Base-by-base conservation (phyloP, 2,888 invertebrate species). In the Acleris sparsana region DNA sequence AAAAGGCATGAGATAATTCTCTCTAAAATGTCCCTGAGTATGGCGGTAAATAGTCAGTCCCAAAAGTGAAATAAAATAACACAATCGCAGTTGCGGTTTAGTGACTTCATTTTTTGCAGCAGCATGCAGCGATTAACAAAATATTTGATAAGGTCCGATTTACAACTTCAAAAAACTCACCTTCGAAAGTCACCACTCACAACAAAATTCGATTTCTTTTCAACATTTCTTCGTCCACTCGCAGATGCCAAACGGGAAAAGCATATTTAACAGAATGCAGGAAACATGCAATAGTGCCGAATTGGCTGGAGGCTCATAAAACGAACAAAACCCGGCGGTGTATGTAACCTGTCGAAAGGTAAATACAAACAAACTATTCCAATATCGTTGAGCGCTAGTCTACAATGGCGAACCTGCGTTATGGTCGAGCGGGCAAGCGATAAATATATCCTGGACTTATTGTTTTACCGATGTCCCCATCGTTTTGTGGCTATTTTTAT, bases 331-430 rank as follows among this genome's bases (percentile, higher is more conserved):
- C 77, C 72, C 67, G 61, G 72, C 67, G 61, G 73, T 79, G 73
- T 72, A 72, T 72, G 52, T 63, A 51, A 67, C 59, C 64, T 69
- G 60, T 68, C 72, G 82, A 79, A 82, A 83, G 76, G 84, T 84
- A 86, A 87, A 86, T 73, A 85, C 79, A 82, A 83, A 85, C 82
- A 84, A 63, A 69, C 69, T 64, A 83, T 83, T 83, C 78, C 85
- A 85, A 86, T 87, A 86, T 84, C 82, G 85, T 80, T 78, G 79
- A 77, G 78, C 80, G 78, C 73, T 73, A 72, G 73, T 77, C 72
- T 75, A 78, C 79, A 75, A 76, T 75, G 74, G 80, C 78, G 65
- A 80, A 82, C 77, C 72, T 73, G 71, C 73, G 72, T 73, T 76
- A 82, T 80, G 84, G 82, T 78, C 80, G 79, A 79, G 75, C 75